Evolutionary conservation across 2,113 vertebrate genomes (phyloP), one percentile per base, ranked within the genome.

Genomic region (Desmodus rotundus): DNA sequence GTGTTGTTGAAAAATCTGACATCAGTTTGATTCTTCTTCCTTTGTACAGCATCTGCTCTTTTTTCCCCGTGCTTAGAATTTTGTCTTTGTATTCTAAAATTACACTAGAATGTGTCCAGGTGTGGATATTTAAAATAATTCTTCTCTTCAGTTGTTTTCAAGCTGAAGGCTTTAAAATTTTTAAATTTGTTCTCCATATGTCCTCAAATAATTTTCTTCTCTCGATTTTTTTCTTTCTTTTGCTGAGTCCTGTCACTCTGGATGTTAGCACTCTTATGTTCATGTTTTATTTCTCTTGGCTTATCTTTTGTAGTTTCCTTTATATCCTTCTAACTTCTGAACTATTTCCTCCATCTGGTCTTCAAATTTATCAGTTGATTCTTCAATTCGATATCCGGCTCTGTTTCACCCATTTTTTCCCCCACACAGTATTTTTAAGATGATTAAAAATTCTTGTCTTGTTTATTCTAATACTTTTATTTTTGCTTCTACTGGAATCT

Each of bases 1-100:
- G 36, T 91, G 78, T 74, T 91, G 77, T 76, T 93, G 68, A 82
- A 95, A 95, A 92, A 80, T 74, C 38, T 94, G 80, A 92, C 33
- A 52, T 96, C 68, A 68, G 38, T 91, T 28, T 78, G 56, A 76
- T 74, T 93, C 52, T 95, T 96, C 47, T 96, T 93, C 33, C 19
- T 80, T 52, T 89, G 28, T 87, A 74, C 58, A 61, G 38, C 72
- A 91, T 65, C 68, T 82, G 54, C 58, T 89, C 33, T 89, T 82
- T 65, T 68, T 26, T 24, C 50, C 28, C 12, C 92, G n/a, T 93
- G 15, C 63, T 95, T 92, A 92, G 38, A 96, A 84, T 76, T 92
- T 92, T 92, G 43, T 84, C 33, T 87, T 92, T 93, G 56, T 82
- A 36, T 83, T 91, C 84, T 74, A 83, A 72, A 77, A 85, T 68